A percentile compares a stretch with the other conserved stretches of the same genome.
Conservation (phyloP, 2,113 vertebrate species). For the Tenrec ecaudatus region DNA sequence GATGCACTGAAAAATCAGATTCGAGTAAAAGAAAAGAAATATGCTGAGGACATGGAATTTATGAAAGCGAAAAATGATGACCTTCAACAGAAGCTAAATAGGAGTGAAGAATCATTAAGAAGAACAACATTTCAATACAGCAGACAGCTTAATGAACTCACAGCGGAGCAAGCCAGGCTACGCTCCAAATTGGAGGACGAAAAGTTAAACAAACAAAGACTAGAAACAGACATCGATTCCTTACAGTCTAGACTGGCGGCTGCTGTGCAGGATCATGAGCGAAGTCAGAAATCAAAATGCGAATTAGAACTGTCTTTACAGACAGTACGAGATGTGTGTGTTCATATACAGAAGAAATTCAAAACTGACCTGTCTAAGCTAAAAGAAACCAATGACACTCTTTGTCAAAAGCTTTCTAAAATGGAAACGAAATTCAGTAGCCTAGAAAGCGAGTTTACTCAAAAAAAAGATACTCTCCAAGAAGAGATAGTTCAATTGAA, state of each 20-base stretch:
- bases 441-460: conserved; percentile 93
- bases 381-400: conserved; percentile 86
- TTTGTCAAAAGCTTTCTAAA: conserved; percentile 92
- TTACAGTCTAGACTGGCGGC: conserved; percentile 87
- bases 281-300: conserved; percentile 86
- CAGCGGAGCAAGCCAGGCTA: conserved; percentile 88
- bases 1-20: conserved; percentile 86
- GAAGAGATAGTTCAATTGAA: conserved; percentile 91
- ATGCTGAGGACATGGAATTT: conserved; percentile 90
- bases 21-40: conserved; percentile 89
- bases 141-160: conserved; percentile 85
- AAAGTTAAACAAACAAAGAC: conserved; percentile 89
- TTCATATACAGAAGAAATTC: conserved; percentile 90
- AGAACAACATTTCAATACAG: conserved; percentile 88
- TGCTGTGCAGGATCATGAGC: conserved; percentile 90
- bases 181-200: conserved; percentile 91
- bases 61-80: conserved; percentile 92
- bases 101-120: conserved; percentile 91
- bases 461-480: conserved; percentile 86
- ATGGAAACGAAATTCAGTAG: conserved; percentile 89
- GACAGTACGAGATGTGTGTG: conserved; percentile 91
- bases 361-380: conserved; percentile 87
- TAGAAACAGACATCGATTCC: conserved; percentile 90
- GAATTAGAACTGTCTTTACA: conserved; percentile 90
- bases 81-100: conserved; percentile 90